Conservation (phyloP, 2,888 invertebrate species). For the Flexamia atlantica region DNA sequence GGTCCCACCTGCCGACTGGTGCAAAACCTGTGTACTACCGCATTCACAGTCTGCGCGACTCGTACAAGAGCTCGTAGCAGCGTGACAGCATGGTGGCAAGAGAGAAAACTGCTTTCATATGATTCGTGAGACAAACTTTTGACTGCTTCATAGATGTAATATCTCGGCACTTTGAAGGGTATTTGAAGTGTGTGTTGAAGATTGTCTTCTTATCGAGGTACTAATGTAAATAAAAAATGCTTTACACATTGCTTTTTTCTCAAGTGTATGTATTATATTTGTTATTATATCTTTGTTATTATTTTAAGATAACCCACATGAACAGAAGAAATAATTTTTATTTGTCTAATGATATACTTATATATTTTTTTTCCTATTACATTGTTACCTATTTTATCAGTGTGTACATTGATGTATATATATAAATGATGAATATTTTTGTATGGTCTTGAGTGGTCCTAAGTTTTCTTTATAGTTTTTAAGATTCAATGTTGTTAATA, state of each 20-base stretch:
- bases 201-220: no score
- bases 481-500: conserved; percentile 22
- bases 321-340: not conserved
- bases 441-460: conserved; percentile 24
- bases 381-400: conserved; percentile 30
- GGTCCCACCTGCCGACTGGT: no score
- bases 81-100: no score
- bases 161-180: no score
- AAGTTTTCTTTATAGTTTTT: not conserved
- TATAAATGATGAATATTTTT: conserved; percentile 32
- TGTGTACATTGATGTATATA: conserved; percentile 33
- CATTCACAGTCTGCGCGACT: no score
- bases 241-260: not conserved
- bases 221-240: no score
- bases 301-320: not conserved
- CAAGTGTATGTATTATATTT: not conserved
- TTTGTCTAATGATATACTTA: not conserved
- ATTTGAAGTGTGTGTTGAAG: no score
- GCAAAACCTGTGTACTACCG: no score
- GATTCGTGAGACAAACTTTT: no score
- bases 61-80: no score
- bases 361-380: conserved; percentile 19
- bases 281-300: conserved; percentile 16
- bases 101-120: no score
- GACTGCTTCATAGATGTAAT: no score